Base-by-base conservation (phyloP, 2,113 vertebrate genomes). In the Oncorhynchus keta region DNA sequence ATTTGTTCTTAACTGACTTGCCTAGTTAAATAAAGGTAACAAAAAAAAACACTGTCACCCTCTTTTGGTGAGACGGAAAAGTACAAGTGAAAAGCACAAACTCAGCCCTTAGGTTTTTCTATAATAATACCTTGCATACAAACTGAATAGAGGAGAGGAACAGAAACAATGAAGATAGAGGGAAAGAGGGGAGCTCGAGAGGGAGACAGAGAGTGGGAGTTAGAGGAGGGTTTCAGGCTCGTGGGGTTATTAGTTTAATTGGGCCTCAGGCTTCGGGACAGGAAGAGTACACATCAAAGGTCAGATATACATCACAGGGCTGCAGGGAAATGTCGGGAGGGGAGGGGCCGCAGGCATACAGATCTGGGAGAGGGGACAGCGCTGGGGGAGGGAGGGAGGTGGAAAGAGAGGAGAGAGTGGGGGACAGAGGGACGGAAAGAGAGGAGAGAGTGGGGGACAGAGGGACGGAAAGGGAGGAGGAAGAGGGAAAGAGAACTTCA, bases 241-340 rank as follows among this genome's bases (percentile, higher is more conserved):
- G 13, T 1, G 76, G 76, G 86, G 80, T 87, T 92, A 91, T 92
- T 92, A 89, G 87, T 88, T 93, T 94, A 94, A 94, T 94, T 93
- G 92, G 91, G 84, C 89, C 85, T 85, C 73, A 57, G 85, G 89
- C 90, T 89, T 68, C 22, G 59, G 89, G 88, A 91, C 87, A 88
- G 28, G 79, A 79, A 77, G 89, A 78, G 86, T 92, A 90, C 91
- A 91, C 92, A 93, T 93, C 91, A 94, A 94, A 94, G 93, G 93
- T 93, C 92, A 94, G 92, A 93, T 93, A 94, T 94, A 94, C 89
- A 93, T 94, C 92, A 94, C 51, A 90, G 86, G 72, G 69, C 78
- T 83, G 85, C 84, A 84, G 84, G 83, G 89, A 89, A 92, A 92
- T 91, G 92, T 88, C 84, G 81, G 83, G 77, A 76, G 80, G 51